Evolutionary conservation across 2,888 invertebrate species (phyloP).

Genomic region (Dichetophora obliterata): DNA sequence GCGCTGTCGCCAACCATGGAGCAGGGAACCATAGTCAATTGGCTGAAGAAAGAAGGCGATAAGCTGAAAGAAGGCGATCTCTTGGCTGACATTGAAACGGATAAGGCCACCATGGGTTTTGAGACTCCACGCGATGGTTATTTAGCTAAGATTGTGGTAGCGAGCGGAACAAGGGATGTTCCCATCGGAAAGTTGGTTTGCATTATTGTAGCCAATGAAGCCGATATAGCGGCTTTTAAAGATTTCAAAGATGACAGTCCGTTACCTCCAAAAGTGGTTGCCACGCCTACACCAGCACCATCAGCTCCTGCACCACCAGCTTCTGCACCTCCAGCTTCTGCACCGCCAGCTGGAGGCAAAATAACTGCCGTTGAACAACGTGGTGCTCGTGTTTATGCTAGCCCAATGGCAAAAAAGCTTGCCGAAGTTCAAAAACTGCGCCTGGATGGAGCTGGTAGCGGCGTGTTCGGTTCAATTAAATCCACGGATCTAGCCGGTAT

Average conservation of each 20-base stretch:
- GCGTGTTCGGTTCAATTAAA: slow-evolving; percentile 86
- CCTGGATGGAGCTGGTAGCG: slow-evolving; percentile 81
- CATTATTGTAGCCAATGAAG: slow-evolving; percentile 90
- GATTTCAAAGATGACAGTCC: slow-evolving; percentile 81
- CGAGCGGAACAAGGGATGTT: slow-evolving; percentile 92
- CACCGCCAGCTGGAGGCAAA: slow-evolving; percentile 66
- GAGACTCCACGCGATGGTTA: slow-evolving; percentile 99
- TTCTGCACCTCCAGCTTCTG: slow-evolving; percentile 55
- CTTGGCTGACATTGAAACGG: slow-evolving; percentile 99
- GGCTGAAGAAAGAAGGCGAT: slow-evolving; percentile 97
- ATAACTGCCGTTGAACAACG: slow-evolving; percentile 66
- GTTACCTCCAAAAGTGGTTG: slow-evolving; percentile 60
- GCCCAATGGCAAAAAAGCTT: slow-evolving; percentile 91
- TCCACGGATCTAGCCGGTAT: slow-evolving; percentile 80
- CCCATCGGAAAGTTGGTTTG: slow-evolving; percentile 96
- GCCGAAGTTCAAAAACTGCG: slow-evolving; percentile 83
- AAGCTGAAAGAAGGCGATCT: slow-evolving; percentile 96
- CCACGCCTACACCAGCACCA: slow-evolving; percentile 2
- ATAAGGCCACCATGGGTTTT: slow-evolving; percentile 99
- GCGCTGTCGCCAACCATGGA: slow-evolving; percentile 99
- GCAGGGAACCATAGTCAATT: slow-evolving; percentile 94
- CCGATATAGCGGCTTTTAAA: slow-evolving; percentile 90
- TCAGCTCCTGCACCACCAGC: too few species aligned
- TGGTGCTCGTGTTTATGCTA: slow-evolving; percentile 85
- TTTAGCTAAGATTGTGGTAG: slow-evolving; percentile 92